phyloP scores from a whole-genome alignment of 2,888 invertebrate species.

The Epinotia nisella region DNA sequence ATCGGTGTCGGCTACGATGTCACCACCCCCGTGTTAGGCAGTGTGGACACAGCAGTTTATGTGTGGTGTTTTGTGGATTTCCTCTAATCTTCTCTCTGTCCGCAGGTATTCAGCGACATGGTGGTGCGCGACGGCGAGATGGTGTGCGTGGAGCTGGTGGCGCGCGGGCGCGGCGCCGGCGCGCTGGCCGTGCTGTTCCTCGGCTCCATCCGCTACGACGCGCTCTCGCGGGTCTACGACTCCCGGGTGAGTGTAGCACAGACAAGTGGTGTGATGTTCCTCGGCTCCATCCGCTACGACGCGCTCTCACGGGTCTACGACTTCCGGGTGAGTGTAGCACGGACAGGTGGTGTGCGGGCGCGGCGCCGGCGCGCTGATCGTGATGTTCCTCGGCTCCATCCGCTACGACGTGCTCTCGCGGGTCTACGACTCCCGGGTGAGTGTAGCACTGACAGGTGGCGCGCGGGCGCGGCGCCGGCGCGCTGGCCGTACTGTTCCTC shows the following conservation, averaged over 20 bases:
- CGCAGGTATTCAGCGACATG: constrained; percentile 95
- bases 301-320: constrained; percentile 98
- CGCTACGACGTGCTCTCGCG: constrained; percentile 98
- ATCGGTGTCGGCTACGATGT: background rate
- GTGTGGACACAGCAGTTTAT: background rate
- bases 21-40: background rate
- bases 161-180: constrained; percentile 93
- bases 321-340: constrained; percentile 89
- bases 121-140: constrained; percentile 99
- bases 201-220: constrained; percentile 98
- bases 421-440: constrained; percentile 97
- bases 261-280: constrained; percentile 90
- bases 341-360: constrained; percentile 92
- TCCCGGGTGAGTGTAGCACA: constrained; percentile 88
- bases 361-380: constrained; percentile 93
- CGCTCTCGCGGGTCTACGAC: constrained; percentile 98
- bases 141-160: constrained; percentile 99
- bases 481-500: constrained; percentile 97
- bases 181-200: constrained; percentile 98
- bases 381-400: constrained; percentile 98
- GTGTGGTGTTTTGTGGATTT: background rate
- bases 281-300: constrained; percentile 99
- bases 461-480: constrained; percentile 92
- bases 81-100: background rate
- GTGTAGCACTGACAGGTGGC: constrained; percentile 86